These are phyloP conservation scores for Hiodon tergisus DNA, from an alignment of 2,113 vertebrate species.

Conservation along the genomic window DNA sequence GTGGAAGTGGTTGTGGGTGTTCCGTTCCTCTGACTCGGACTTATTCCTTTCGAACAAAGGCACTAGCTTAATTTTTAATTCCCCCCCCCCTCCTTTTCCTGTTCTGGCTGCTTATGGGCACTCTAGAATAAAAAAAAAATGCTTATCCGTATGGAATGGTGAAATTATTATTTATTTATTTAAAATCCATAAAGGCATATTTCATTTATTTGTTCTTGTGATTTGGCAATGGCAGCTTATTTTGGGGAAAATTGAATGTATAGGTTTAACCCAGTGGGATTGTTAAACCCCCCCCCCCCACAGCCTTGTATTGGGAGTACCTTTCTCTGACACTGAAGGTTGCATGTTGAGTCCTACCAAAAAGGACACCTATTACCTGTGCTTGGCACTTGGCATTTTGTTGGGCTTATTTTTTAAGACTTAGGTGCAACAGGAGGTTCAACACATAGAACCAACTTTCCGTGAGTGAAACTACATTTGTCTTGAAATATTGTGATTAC, in stretches of 20 bases:
- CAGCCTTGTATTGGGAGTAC: not conserved
- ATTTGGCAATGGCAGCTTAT: not conserved
- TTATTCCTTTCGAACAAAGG: no score
- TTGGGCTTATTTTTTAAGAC: conserved; percentile 19
- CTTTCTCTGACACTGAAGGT: not conserved
- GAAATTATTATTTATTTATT: conserved; percentile 14
- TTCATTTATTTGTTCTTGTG: no score
- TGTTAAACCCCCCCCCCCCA: conserved; percentile 48
- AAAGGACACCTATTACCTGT: no score
- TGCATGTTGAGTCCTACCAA: not conserved
- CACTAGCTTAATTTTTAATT: no score
- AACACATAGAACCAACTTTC: not conserved
- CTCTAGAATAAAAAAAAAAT: not conserved
- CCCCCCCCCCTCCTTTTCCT: not conserved
- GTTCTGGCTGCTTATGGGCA: not conserved
- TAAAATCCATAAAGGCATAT: conserved; percentile 1
- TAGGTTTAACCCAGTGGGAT: not conserved
- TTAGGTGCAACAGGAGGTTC: not conserved
- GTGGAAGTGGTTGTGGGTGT: conserved; percentile 54
- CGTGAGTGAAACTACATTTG: not conserved
- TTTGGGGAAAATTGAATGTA: not conserved
- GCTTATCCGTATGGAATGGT: not conserved
- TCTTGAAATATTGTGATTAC: not conserved
- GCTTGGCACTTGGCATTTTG: no score
- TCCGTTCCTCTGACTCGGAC: conserved; percentile 27